Conservation (phyloP, 2,888 invertebrate genomes). For the Agrochola litura region DNA sequence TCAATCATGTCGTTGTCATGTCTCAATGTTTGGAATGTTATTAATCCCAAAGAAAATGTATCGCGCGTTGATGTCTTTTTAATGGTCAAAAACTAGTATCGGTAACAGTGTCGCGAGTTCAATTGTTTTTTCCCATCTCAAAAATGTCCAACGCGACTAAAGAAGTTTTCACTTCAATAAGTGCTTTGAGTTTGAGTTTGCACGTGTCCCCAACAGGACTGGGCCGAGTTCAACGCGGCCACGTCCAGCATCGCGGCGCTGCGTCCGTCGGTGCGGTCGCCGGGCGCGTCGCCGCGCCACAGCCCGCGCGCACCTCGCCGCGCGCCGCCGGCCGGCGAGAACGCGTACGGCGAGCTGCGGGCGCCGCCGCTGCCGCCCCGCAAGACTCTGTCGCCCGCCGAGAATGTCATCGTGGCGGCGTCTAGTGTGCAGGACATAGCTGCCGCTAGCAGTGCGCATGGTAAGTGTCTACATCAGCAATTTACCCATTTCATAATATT, state of each 20-base stretch:
- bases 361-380: constrained; percentile 90
- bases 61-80: too few relatives aligned
- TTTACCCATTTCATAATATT: too few relatives aligned
- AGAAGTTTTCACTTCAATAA: too few relatives aligned
- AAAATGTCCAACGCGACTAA: too few relatives aligned
- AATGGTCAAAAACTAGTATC: too few relatives aligned
- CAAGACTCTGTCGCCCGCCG: constrained; percentile 89
- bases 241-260: constrained; percentile 91
- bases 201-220: constrained; percentile 83
- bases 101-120: too few relatives aligned
- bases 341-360: constrained; percentile 85
- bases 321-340: constrained; percentile 76
- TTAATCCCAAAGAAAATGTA: too few relatives aligned
- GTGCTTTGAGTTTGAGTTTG: too few relatives aligned
- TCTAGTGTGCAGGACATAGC: constrained; percentile 86
- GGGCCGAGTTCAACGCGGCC: constrained; percentile 92
- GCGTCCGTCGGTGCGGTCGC: constrained; percentile 87
- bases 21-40: too few relatives aligned
- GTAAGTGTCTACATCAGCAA: constrained; percentile 53
- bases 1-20: too few relatives aligned
- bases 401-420: constrained; percentile 79
- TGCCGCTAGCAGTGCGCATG: constrained; percentile 75
- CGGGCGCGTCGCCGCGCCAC: constrained; percentile 90
- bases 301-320: constrained; percentile 81
- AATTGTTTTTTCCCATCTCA: too few relatives aligned